These are phyloP conservation scores for Agelastica alni DNA, from an alignment of 2,888 invertebrate genomes.

Conservation along the genomic window DNA sequence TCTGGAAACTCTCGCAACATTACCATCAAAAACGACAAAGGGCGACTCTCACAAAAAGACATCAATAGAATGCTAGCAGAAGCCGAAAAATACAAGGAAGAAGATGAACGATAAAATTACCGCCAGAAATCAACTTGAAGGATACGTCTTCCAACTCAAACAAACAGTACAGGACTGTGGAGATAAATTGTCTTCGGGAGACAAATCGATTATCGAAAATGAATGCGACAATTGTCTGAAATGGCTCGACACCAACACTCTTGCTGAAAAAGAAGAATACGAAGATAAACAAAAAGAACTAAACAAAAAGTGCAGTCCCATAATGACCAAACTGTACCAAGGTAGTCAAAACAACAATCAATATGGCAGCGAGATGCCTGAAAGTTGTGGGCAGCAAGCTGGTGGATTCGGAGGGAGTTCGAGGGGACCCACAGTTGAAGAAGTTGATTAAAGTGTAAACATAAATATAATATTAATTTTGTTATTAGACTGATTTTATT, in stretches of 20 bases:
- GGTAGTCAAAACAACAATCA: conserved; percentile 36
- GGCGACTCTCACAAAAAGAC: conserved; percentile 77
- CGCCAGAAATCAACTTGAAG: conserved; percentile 73
- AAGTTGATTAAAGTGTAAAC: conserved; percentile 29
- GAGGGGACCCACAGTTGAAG: conserved; percentile 24
- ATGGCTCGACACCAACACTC: conserved; percentile 70
- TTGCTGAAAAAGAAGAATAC: conserved; percentile 70
- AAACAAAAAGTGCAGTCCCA: conserved; percentile 57
- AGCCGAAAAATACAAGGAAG: conserved; percentile 73
- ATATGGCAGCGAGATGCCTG: conserved; percentile 37
- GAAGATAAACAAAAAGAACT: conserved; percentile 64
- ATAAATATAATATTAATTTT: too few relatives aligned
- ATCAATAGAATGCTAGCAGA: conserved; percentile 80
- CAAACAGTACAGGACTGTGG: conserved; percentile 70
- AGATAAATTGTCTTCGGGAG: conserved; percentile 63
- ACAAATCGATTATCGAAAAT: conserved; percentile 54
- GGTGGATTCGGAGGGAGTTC: conserved; percentile 18
- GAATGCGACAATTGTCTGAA: conserved; percentile 64
- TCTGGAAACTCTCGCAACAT: conserved; percentile 73
- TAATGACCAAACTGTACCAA: conserved; percentile 64
- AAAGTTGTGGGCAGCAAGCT: conserved; percentile 17
- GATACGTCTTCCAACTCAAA: conserved; percentile 70
- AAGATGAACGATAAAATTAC: conserved; percentile 72
- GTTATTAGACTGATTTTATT: too few relatives aligned
- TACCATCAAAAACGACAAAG: conserved; percentile 82